phyloP scores from a whole-genome alignment of 1,140 invertebrate genomes.

The Temnothorax curvispinosus region DNA sequence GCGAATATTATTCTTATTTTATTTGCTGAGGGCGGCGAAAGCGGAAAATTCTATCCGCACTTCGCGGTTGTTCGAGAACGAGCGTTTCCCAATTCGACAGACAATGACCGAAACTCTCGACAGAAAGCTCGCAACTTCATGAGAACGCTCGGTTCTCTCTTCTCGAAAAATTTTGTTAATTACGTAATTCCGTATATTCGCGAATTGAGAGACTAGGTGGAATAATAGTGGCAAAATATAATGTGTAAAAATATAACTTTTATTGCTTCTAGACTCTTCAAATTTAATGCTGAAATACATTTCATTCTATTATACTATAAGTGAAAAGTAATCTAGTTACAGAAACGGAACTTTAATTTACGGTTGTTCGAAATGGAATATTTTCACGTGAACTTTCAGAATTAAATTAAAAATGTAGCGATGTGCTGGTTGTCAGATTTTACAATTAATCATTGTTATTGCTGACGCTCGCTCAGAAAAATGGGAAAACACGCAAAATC shows the following conservation, averaged over 20 bases:
- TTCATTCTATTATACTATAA: not conserved
- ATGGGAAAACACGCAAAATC: not conserved
- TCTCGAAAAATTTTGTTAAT: slow-evolving; percentile 41
- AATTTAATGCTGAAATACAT: not conserved
- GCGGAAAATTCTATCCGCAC: slow-evolving; percentile 35
- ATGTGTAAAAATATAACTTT: not conserved
- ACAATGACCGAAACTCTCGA: slow-evolving; percentile 36
- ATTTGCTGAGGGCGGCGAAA: slow-evolving; percentile 29
- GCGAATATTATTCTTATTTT: slow-evolving; percentile 60
- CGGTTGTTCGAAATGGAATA: not conserved
- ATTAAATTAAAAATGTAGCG: not conserved
- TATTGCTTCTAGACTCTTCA: not conserved
- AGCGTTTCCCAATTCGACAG: slow-evolving; percentile 27
- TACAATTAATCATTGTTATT: slow-evolving; percentile 24
- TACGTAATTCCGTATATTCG: slow-evolving; percentile 16
- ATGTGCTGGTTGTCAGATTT: not conserved
- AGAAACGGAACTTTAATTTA: slow-evolving; percentile 1
- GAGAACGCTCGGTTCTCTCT: not conserved
- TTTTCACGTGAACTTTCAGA: not conserved
- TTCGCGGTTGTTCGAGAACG: slow-evolving; percentile 39
- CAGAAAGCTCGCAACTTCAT: not conserved
- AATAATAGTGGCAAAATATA: not conserved
- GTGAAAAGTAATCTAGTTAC: not conserved
- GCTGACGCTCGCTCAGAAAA: not conserved
- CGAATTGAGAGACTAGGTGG: not conserved